These are phyloP conservation scores for Acanthococcus lagerstroemiae DNA, from an alignment of 2,888 invertebrate species.

Conservation along the genomic window DNA sequence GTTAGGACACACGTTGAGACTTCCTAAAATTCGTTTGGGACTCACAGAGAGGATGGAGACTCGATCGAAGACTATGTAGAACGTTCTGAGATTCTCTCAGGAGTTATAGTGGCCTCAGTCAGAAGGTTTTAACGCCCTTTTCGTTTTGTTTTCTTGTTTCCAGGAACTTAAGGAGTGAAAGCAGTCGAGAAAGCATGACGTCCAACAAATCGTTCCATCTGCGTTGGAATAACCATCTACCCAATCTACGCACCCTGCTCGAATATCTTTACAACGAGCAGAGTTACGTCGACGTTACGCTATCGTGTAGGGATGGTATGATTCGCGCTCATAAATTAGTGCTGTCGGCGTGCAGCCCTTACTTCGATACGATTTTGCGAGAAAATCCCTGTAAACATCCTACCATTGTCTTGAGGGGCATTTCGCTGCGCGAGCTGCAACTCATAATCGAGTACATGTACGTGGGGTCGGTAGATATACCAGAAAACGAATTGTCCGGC, in stretches of 20 bases:
- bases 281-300: slow-evolving; percentile 58
- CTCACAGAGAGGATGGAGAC: too few species aligned
- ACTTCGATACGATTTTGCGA: slow-evolving; percentile 67
- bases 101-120: too few species aligned
- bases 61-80: too few species aligned
- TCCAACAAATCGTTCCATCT: slow-evolving; percentile 61
- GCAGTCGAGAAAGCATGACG: too few species aligned
- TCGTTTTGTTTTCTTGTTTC: too few species aligned
- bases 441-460: slow-evolving; percentile 61
- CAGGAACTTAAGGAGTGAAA: too few species aligned
- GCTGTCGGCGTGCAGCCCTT: slow-evolving; percentile 87
- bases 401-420: slow-evolving; percentile 56
- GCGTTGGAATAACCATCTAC: slow-evolving; percentile 63
- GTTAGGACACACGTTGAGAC: too few species aligned
- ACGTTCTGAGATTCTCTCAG: too few species aligned
- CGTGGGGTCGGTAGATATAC: slow-evolving; percentile 57
- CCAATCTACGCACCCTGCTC: slow-evolving; percentile 59
- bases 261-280: slow-evolving; percentile 59
- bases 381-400: slow-evolving; percentile 66
- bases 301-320: slow-evolving; percentile 61
- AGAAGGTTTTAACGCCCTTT: too few species aligned
- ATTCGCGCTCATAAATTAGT: slow-evolving; percentile 89
- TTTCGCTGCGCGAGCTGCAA: slow-evolving; percentile 55
- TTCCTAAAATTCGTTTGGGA: too few species aligned
- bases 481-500: slow-evolving; percentile 52